A percentile compares a stretch with the other conserved stretches of the same genome.
Evolutionary conservation across 2,888 invertebrate species (phyloP).

Genomic region (Melikaiella ostensackeni): DNA sequence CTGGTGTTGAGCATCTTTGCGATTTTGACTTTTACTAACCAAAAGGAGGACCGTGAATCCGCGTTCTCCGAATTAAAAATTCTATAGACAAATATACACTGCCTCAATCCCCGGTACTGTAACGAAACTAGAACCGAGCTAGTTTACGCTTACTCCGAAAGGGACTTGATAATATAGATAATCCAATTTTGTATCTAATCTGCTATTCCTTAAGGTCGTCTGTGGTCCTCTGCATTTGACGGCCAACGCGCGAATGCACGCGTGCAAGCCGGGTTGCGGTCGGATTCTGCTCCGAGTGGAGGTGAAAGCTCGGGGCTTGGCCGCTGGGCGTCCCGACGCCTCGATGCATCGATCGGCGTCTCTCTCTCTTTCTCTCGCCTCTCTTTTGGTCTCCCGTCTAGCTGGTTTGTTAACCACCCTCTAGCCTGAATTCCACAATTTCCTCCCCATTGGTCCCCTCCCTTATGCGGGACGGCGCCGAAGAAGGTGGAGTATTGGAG

Average conservation of each 20-base stretch:
- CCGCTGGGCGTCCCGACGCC: slow-evolving; percentile 67
- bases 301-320: slow-evolving; percentile 68
- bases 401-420: background rate
- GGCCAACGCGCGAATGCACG: slow-evolving; percentile 47
- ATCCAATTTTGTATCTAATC: background rate
- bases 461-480: slow-evolving; percentile 37
- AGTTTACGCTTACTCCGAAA: too few relatives aligned
- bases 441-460: slow-evolving; percentile 24
- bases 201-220: background rate
- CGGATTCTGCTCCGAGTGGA: slow-evolving; percentile 57
- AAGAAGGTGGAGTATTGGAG: slow-evolving; percentile 17
- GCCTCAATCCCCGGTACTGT: too few relatives aligned
- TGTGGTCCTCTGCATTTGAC: slow-evolving; percentile 23
- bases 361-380: slow-evolving; percentile 53
- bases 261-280: slow-evolving; percentile 52
- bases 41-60: background rate
- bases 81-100: background rate
- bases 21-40: slow-evolving; percentile 41
- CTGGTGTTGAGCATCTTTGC: slow-evolving; percentile 46
- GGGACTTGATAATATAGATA: background rate
- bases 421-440: slow-evolving; percentile 32
- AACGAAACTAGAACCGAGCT: too few relatives aligned
- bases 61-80: background rate
- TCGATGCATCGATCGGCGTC: slow-evolving; percentile 71
- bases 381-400: slow-evolving; percentile 47